Evolutionary conservation across 2,113 vertebrate species (phyloP), one percentile per base, ranked within the genome.

Genomic region (Hypanus sabinus): DNA sequence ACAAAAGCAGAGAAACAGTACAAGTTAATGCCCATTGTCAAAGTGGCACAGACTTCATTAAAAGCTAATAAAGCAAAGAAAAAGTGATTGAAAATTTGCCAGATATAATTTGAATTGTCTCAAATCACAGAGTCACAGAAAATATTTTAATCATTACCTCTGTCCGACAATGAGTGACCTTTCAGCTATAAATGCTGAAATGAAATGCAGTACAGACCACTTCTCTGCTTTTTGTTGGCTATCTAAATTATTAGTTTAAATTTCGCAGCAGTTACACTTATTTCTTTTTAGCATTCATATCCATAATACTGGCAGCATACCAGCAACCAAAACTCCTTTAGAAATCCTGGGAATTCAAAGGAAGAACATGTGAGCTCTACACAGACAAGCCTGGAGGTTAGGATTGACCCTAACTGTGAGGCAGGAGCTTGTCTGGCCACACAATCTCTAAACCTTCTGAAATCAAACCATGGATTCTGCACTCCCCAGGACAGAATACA

Each of bases 271-370:
- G 57, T 88, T 88, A 4, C 46, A 14, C 5, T 88, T 30, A 60
- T n/a, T 88, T 88, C 57, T 88, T 88, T 62, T 88, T 6, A 16
- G 57, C 12, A 30, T 88, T 88, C 83, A 88, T n/a, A 88, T 70
- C 12, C 68, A 70, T 18, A 11, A 16, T 70, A 11, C 2, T 2
- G 68, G 12, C 68, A 70, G 14, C 18, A 16, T 11, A 70, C 68
- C 18, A 11, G 18, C 68, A 18, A 70, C 18, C 18, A 7, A 70
- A 12, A 12, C 65, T 68, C 16, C 5, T 68, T 70, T 70, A 11
- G 68, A 70, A 70, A 70, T 70, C 68, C 68, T 1, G 18, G 8
- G 68, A 18, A 70, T 6, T 70, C 68, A 70, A 18, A 70, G 46
- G 46, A 46, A 46, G 68, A 70, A 70, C 68, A 18, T 70, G 68